Percentiles rank a stretch among this genome's conserved stretches.
Conservation (phyloP, 2,797 vertebrate species). For the Lindbergichthys nudifrons region DNA sequence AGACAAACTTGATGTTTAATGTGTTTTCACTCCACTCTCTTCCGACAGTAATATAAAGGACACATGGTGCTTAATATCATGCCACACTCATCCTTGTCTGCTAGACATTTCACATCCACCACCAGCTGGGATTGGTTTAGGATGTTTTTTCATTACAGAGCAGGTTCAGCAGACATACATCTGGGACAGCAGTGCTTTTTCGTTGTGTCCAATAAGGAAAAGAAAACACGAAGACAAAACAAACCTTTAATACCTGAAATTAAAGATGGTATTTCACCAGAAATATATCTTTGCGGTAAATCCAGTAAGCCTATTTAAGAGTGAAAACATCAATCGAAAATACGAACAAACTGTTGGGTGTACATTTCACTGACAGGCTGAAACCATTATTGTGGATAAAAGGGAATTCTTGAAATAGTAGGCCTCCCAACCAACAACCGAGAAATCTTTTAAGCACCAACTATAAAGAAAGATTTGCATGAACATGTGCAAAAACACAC, state of each 20-base stretch:
- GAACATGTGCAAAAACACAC: constrained; percentile 18
- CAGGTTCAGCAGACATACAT: constrained; percentile 11
- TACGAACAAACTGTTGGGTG: constrained; percentile 4
- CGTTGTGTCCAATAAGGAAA: not conserved
- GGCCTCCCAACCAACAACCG: constrained; percentile 35
- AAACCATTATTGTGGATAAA: constrained; percentile 20
- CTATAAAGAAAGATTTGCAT: constrained; percentile 1
- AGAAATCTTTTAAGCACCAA: constrained; percentile 25
- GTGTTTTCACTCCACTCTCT: not conserved
- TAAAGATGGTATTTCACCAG: too few species aligned
- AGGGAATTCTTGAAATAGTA: constrained; percentile 36
- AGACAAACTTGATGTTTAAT: not conserved
- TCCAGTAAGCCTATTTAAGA: not conserved
- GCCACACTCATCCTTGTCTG: not conserved
- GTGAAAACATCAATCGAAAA: constrained; percentile 5
- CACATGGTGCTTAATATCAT: constrained; percentile 8
- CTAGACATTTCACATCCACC: constrained; percentile 7
- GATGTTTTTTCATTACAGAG: constrained; percentile 9
- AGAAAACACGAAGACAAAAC: not conserved
- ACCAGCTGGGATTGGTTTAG: constrained; percentile 13
- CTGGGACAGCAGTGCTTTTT: constrained; percentile 4
- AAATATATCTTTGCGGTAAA: constrained; percentile 5
- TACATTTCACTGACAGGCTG: constrained; percentile 30
- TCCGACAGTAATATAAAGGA: not conserved
- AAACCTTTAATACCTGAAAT: not conserved